A percentile compares a stretch with the other conserved stretches of the same genome.
Evolutionary conservation across 1,140 invertebrate genomes (phyloP).

Genomic region (Meteorus sp.): DNA sequence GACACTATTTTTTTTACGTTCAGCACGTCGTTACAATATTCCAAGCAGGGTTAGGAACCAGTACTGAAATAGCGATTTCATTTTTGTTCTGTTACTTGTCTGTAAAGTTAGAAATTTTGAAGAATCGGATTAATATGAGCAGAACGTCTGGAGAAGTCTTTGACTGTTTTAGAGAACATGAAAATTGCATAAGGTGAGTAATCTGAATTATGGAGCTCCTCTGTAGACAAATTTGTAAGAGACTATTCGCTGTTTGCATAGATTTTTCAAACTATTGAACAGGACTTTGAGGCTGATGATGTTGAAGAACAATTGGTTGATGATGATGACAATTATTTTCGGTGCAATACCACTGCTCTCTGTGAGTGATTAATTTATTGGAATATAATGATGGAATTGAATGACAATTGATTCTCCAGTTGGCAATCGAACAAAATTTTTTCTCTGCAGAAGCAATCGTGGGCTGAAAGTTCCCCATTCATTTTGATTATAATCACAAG

Average conservation of each 20-base stretch:
- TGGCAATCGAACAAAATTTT: neutral
- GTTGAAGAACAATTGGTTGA: slow-evolving; percentile 27
- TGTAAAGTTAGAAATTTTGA: slow-evolving; percentile 38
- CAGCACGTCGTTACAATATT: slow-evolving; percentile 33
- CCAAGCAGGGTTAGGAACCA: slow-evolving; percentile 32
- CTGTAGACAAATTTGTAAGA: no score
- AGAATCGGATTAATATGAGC: slow-evolving; percentile 18
- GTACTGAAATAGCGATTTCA: slow-evolving; percentile 37
- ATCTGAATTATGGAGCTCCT: no score
- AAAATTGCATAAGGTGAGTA: slow-evolving; percentile 35
- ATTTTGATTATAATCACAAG: slow-evolving; percentile 22
- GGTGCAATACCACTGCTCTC: slow-evolving; percentile 38
- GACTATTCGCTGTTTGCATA: no score
- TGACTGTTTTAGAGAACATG: slow-evolving; percentile 30
- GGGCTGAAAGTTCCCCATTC: slow-evolving; percentile 24
- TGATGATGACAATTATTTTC: slow-evolving; percentile 35
- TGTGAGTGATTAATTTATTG: no score
- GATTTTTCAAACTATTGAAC: slow-evolving; percentile 34
- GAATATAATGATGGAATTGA: no score
- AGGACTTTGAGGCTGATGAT: slow-evolving; percentile 21
- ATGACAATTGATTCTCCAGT: neutral
- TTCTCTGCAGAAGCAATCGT: slow-evolving; percentile 24
- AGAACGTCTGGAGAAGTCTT: slow-evolving; percentile 15
- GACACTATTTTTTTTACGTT: slow-evolving; percentile 30
- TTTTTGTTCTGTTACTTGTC: slow-evolving; percentile 36